phyloP scores from a whole-genome alignment of 2,113 vertebrate species.

The Mastomys natalensis region DNA sequence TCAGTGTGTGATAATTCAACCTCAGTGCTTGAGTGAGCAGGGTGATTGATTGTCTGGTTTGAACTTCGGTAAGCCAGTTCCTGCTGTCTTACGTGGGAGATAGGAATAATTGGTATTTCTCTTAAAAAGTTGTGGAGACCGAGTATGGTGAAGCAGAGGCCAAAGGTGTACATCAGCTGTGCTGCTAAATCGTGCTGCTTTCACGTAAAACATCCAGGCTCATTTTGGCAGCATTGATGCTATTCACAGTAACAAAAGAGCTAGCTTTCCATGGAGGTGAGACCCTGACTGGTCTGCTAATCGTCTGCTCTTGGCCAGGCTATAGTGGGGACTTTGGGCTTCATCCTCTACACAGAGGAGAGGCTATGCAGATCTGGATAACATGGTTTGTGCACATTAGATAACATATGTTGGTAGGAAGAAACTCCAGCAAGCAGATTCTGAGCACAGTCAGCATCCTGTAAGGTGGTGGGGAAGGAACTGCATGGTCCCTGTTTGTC shows the following conservation, averaged over 20 bases:
- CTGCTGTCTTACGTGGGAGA: neutral
- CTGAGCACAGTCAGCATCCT: neutral
- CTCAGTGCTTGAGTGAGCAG: neutral
- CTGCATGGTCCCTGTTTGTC: neutral
- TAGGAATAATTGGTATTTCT: neutral
- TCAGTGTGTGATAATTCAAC: neutral
- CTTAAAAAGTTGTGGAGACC: neutral
- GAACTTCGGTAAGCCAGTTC: neutral
- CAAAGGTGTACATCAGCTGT: neutral
- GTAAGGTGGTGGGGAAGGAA: constrained; percentile 16
- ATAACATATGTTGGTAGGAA: neutral
- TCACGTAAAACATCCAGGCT: neutral
- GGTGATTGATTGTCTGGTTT: neutral
- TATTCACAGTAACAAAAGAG: neutral
- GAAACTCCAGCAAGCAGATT: neutral
- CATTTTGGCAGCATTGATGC: neutral
- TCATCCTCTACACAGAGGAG: neutral
- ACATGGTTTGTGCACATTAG: neutral
- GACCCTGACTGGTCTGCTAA: neutral
- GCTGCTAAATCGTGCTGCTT: neutral
- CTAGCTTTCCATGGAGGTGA: neutral
- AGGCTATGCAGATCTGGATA: neutral
- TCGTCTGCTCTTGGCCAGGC: neutral
- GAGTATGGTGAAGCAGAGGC: neutral
- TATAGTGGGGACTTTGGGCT: neutral